A percentile compares a stretch with the other conserved stretches of the same genome.
Evolutionary conservation across 2,888 invertebrate genomes (phyloP).

Genomic region (Clusia tigrina): DNA sequence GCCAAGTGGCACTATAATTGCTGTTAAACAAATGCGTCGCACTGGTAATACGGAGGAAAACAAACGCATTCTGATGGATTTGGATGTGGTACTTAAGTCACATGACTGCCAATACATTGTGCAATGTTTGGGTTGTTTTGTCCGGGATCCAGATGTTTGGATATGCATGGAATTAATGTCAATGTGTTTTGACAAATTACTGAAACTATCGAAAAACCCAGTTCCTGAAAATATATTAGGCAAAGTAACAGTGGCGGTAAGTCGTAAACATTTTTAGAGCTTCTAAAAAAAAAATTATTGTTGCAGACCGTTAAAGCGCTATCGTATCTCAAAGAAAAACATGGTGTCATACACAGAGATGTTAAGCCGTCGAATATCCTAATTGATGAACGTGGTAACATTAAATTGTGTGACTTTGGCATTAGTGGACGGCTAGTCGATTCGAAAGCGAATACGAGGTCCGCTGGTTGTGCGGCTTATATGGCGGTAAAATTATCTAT

Average conservation of each 20-base stretch:
- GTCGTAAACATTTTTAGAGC: conserved; percentile 49
- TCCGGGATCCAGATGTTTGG: conserved; percentile 97
- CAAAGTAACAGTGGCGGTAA: conserved; percentile 95
- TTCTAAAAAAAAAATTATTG: conserved; percentile 29
- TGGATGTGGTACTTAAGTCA: conserved; percentile 97
- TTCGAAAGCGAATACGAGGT: conserved; percentile 96
- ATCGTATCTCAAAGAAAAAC: conserved; percentile 95
- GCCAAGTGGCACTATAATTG: conserved; percentile 85
- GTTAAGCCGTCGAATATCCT: conserved; percentile 99
- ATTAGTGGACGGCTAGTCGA: conserved; percentile 98
- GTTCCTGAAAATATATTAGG: conserved; percentile 96
- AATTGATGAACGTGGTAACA: conserved; percentile 91
- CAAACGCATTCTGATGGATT: conserved; percentile 97
- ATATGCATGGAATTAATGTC: conserved; percentile 99
- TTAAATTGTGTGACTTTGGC: conserved; percentile 99
- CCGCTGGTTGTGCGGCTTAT: conserved; percentile 98
- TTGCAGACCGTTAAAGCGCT: conserved; percentile 91
- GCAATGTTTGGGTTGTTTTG: conserved; percentile 96
- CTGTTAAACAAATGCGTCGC: conserved; percentile 98
- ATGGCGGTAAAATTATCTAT: conserved; percentile 84
- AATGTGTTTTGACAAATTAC: conserved; percentile 96
- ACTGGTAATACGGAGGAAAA: conserved; percentile 97
- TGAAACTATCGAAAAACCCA: conserved; percentile 84
- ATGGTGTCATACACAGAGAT: conserved; percentile 97
- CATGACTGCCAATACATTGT: conserved; percentile 98